Conservation (phyloP, 2,113 vertebrate species). For the Siniperca knerii region DNA sequence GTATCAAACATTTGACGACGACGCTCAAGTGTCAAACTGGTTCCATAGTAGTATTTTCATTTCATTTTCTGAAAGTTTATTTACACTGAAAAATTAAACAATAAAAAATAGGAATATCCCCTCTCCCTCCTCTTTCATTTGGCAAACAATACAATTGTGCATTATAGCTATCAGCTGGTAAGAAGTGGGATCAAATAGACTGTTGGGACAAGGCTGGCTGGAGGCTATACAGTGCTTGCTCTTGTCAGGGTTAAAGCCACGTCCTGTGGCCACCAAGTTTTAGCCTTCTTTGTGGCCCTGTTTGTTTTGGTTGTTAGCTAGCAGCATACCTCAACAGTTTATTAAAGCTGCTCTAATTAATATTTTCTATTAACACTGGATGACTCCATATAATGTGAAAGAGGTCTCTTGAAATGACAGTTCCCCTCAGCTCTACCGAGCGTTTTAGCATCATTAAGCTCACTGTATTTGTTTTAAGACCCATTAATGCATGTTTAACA, state of each 20-base stretch:
- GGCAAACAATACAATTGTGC: not conserved
- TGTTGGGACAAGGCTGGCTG: not conserved
- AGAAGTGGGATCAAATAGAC: not conserved
- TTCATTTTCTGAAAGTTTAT: not conserved
- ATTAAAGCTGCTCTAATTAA: not conserved
- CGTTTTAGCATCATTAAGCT: no score
- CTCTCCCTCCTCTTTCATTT: not conserved
- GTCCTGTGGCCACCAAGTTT: not conserved
- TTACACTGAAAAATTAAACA: not conserved
- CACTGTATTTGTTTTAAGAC: no score
- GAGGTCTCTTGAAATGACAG: not conserved
- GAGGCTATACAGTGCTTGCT: not conserved
- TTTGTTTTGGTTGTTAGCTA: not conserved
- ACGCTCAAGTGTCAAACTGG: not conserved
- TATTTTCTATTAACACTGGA: not conserved
- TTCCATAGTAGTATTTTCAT: not conserved
- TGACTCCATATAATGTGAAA: not conserved
- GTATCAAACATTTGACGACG: not conserved
- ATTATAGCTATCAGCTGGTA: not conserved
- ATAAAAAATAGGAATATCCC: not conserved
- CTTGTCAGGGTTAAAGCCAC: not conserved
- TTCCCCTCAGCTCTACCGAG: not conserved
- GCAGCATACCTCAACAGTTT: not conserved
- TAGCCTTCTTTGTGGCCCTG: not conserved
- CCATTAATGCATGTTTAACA: no score